These are phyloP conservation scores for Neopipo cinnamomea DNA, from an alignment of 2,113 vertebrate genomes.

Conservation along the genomic window DNA sequence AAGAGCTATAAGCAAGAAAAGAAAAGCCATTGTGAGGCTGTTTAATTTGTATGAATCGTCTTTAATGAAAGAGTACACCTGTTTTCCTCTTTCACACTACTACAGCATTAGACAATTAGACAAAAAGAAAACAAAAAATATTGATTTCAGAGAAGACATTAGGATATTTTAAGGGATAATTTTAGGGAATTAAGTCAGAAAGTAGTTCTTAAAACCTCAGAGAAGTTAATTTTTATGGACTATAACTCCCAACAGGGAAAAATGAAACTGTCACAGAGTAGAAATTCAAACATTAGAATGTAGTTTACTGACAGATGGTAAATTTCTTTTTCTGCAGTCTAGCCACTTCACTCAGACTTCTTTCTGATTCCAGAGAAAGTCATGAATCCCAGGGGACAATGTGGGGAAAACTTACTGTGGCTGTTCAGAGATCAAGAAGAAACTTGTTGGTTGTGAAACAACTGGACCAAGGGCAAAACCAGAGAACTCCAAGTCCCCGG, in stretches of 20 bases:
- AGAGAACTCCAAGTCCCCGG: background rate
- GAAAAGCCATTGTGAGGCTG: background rate
- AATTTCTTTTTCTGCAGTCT: background rate
- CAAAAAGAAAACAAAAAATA: background rate
- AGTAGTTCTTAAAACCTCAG: background rate
- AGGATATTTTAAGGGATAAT: background rate
- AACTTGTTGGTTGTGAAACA: background rate
- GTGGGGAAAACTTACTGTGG: background rate
- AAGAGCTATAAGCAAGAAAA: background rate
- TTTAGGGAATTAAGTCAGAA: background rate
- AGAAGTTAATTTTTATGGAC: background rate
- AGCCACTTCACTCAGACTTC: background rate
- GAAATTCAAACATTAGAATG: background rate
- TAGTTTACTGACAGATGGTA: background rate
- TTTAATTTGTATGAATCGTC: background rate
- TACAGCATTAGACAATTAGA: background rate
- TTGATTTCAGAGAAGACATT: background rate
- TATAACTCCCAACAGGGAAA: background rate
- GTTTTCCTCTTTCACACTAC: background rate
- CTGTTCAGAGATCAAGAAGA: background rate
- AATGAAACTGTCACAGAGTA: background rate
- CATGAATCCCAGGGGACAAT: background rate
- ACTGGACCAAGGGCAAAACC: background rate
- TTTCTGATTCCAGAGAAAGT: background rate
- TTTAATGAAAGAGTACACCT: background rate